phyloP scores from a whole-genome alignment of 2,797 vertebrate species.

The Sternarchorhynchus goeldii region DNA sequence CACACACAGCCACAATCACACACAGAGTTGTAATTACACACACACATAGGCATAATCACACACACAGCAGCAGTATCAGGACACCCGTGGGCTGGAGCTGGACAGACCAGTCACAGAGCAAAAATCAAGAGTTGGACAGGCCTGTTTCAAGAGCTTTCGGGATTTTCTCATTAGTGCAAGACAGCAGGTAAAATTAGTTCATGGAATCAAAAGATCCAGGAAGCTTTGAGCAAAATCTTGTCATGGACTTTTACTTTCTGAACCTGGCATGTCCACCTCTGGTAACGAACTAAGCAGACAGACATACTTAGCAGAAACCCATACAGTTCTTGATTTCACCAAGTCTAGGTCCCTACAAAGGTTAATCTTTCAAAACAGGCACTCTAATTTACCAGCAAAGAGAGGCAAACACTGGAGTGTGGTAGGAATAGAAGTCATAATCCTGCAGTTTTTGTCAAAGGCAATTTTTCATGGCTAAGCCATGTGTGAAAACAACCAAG shows the following conservation, averaged over 20 bases:
- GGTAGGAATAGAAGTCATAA: not conserved
- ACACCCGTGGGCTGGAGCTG: not conserved
- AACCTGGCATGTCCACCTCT: not conserved
- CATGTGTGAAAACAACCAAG: conserved; percentile 39
- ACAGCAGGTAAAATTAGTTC: too few species aligned
- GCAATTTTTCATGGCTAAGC: conserved; percentile 35
- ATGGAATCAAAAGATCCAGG: too few species aligned
- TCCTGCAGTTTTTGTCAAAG: conserved; percentile 31
- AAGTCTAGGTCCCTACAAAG: not conserved
- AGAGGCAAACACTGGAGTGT: conserved; percentile 29
- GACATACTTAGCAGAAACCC: not conserved
- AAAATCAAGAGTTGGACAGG: conserved; percentile 9
- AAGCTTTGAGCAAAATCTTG: too few species aligned
- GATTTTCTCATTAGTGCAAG: too few species aligned
- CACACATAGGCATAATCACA: not conserved
- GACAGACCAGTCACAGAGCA: conserved; percentile 10
- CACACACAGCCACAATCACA: not conserved
- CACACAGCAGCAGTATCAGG: conserved; percentile 1
- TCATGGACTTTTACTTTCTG: not conserved
- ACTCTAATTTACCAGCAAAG: conserved; percentile 13
- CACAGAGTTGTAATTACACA: too few species aligned
- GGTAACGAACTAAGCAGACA: conserved; percentile 23
- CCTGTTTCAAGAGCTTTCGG: not conserved
- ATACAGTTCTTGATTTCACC: conserved; percentile 22
- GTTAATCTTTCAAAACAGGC: conserved; percentile 20